Conservation (phyloP, 2,113 vertebrate species). For the Oenanthe melanoleuca region DNA sequence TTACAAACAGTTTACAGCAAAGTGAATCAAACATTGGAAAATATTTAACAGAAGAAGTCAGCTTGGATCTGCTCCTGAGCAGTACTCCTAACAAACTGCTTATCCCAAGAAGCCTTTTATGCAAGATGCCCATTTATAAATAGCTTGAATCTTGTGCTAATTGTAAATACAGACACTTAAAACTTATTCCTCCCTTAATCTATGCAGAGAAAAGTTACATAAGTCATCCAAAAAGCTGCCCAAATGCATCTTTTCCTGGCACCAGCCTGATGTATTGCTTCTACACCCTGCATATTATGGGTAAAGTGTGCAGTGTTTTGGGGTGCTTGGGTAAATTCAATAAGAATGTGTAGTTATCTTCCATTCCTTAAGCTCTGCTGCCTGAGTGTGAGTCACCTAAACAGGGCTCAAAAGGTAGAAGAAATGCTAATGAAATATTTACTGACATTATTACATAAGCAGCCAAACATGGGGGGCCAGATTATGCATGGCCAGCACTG, state of each 20-base stretch:
- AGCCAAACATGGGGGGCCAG: not conserved
- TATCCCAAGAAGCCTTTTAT: not conserved
- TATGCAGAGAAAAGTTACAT: not conserved
- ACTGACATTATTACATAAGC: not conserved
- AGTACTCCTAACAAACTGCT: not conserved
- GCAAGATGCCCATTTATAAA: not conserved
- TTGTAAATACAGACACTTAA: not conserved
- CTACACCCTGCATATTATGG: not conserved
- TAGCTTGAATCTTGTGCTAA: not conserved
- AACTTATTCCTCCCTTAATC: not conserved
- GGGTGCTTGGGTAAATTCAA: not conserved
- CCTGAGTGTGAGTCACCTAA: not conserved
- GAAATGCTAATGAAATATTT: not conserved
- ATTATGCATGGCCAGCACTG: not conserved
- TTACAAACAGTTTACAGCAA: not conserved
- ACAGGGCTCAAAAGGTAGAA: not conserved
- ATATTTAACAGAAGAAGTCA: not conserved
- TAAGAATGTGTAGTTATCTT: not conserved
- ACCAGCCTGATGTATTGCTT: not conserved
- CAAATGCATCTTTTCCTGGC: not conserved
- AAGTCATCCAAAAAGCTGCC: not conserved
- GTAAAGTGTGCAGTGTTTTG: not conserved
- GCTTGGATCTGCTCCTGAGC: not conserved
- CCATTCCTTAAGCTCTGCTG: not conserved
- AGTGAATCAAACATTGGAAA: not conserved